Base-by-base conservation (phyloP, 2,113 vertebrate genomes). In the Mustela lutreola region DNA sequence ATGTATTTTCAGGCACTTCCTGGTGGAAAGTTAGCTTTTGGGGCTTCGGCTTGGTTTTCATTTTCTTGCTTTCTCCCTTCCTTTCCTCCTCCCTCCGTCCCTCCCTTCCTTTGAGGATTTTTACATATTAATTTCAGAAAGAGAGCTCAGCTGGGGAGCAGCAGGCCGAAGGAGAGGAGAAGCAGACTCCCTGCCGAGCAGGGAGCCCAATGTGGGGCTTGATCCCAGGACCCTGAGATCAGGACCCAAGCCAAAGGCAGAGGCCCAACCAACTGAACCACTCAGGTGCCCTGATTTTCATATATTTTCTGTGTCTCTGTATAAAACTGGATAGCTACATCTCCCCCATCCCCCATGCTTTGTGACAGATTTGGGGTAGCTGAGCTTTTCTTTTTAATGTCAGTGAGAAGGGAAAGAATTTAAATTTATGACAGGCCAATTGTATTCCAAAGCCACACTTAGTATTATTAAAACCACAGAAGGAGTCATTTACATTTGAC, bases 401-500 rank as follows among this genome's bases (percentile, higher is more conserved):
- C 48, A 73, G 53, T 50, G 28, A 45, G 33, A 86, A 89, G 91
- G 88, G 58, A 80, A 95, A 91, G 28, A 80, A 86, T 88, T 89
- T 92, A 76, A 95, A 93, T 92, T 42, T 86, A 89, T 21, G 48
- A 28, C 39, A 26, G 73, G 87, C n/a, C 45, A 63, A 36, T 93
- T 28, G 4, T 58, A 62, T 87, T 86, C 75, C 56, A 71, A 93
- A 94, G 73, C 65, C 36, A 48, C 33, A 58, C 15, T 93, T 90
- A n/a, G 21, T 81, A 45, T 89, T 91, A 53, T 89, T 91, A 53
- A 97, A 80, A 81, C 11, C 67, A 78, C 36, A 80, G 50, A 53
- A 91, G 60, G 36, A 94, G 89, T 83, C 36, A 63, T 89, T 94
- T 96, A 93, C 60, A 63, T 81, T 87, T 92, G 48, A 87, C 22